Conservation (phyloP, 2,888 invertebrate genomes). For the Eueremaeus valkanovi region DNA sequence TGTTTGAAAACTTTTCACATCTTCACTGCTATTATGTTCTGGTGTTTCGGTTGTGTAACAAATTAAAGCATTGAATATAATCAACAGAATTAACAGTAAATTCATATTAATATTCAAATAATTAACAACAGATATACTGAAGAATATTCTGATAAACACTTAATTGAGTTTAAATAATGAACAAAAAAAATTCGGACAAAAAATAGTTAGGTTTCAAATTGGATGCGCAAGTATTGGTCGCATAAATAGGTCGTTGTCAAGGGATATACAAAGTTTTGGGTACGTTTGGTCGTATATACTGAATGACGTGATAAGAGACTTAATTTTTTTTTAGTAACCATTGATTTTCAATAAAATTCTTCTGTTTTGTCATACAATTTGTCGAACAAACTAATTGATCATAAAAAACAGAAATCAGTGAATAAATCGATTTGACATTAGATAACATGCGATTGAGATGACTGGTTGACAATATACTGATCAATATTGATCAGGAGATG, state of each 20-base stretch:
- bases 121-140: too few species aligned
- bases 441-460: too few species aligned
- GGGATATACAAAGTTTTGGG: not conserved
- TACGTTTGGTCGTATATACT: not conserved
- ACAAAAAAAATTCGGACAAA: not conserved
- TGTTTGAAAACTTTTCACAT: too few species aligned
- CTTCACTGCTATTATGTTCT: too few species aligned
- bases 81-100: too few species aligned
- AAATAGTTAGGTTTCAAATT: not conserved
- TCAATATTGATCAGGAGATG: too few species aligned
- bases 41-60: too few species aligned
- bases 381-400: not conserved
- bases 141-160: too few species aligned
- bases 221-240: not conserved
- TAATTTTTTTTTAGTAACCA: not conserved
- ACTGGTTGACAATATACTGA: too few species aligned
- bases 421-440: not conserved
- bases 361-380: not conserved
- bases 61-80: too few species aligned
- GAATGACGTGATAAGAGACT: not conserved
- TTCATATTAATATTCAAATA: too few species aligned
- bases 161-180: too few species aligned
- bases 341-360: not conserved
- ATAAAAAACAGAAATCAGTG: not conserved
- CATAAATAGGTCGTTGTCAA: not conserved